phyloP scores from a whole-genome alignment of 2,888 invertebrate genomes.

The Pristionchus maxplancki region DNA sequence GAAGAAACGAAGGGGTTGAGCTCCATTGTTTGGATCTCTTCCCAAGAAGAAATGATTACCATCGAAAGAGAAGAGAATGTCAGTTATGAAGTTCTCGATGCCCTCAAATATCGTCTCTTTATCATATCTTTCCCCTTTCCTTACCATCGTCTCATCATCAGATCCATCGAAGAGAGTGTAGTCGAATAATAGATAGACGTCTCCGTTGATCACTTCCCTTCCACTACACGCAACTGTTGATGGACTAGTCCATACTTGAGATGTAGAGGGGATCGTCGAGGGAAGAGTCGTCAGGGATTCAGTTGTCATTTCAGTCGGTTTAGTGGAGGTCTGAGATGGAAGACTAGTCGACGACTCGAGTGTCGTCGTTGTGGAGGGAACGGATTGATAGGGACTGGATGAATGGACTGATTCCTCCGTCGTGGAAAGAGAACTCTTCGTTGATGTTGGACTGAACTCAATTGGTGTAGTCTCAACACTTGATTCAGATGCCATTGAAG shows the following conservation, averaged over 20 bases:
- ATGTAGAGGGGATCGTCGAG: background rate
- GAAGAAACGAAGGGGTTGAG: background rate
- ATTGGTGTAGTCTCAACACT: background rate
- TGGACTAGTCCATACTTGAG: background rate
- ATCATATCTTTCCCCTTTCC: background rate
- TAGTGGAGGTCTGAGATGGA: background rate
- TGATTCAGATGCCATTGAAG: background rate
- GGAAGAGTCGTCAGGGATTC: background rate
- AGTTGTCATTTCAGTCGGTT: background rate
- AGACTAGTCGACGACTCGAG: background rate
- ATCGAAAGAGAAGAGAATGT: conserved; percentile 25
- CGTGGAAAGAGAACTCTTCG: background rate
- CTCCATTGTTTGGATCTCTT: background rate
- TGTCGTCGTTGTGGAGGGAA: background rate
- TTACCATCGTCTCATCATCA: conserved; percentile 8
- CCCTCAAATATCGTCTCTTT: background rate
- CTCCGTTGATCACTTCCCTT: conserved; percentile 33
- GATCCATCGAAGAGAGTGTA: conserved; percentile 11
- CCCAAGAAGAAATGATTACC: background rate
- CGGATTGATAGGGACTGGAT: background rate
- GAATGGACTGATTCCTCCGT: background rate
- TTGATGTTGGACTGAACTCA: background rate
- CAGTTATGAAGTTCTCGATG: conserved; percentile 29
- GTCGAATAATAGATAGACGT: conserved; percentile 27
- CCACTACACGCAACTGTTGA: conserved; percentile 11